Base-by-base conservation (phyloP, 2,888 invertebrate species). In the Hemithea aestivaria region DNA sequence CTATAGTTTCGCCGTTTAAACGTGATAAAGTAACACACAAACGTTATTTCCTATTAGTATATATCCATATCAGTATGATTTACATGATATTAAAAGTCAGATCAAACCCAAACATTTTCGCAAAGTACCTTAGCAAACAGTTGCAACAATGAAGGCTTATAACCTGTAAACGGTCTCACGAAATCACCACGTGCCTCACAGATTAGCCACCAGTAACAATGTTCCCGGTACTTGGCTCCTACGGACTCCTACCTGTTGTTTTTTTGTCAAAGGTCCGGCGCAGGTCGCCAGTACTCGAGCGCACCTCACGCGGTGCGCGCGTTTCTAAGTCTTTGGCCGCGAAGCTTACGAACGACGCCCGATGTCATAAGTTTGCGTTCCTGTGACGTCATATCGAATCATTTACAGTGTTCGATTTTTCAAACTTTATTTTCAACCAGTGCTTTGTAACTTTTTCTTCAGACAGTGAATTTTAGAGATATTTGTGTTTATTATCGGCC, bases 261-360 rank as follows among this genome's bases (percentile, higher is more conserved):
- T 74, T 77, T 80, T 72, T 73, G 72, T 73, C 73, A 74, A 75
- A 73, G 75, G 73, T 73, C 71, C 67, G 73, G 68, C 59, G 56
- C 50, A 59, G 76, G 73, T 75, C 72, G 61, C 61, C 78, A 83
- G 84, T 83, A 71, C 66, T 73, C 63, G 60, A 57, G 70, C 75
- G 76, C 68, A 53, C 58, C 65, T 72, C 78, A 72, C 45, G 53
- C 42, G 47, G 67, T 56, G 50, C 73, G 80, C 77, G 72, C 82
- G 84, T 66, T 51, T n/a, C n/a, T n/a, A n/a, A n/a, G n/a, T n/a
- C n/a, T n/a, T n/a, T n/a, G n/a, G n/a, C n/a, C n/a, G n/a, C n/a
- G n/a, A n/a, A n/a, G n/a, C n/a, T n/a, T n/a, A n/a, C n/a, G n/a
- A n/a, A n/a, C 28, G 27, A 21, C 27, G 9, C 22, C 10, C 35